Percentiles rank a stretch among this genome's conserved stretches.
Evolutionary conservation across 2,888 invertebrate species (phyloP).

Genomic region (Standfussiana lucernea): DNA sequence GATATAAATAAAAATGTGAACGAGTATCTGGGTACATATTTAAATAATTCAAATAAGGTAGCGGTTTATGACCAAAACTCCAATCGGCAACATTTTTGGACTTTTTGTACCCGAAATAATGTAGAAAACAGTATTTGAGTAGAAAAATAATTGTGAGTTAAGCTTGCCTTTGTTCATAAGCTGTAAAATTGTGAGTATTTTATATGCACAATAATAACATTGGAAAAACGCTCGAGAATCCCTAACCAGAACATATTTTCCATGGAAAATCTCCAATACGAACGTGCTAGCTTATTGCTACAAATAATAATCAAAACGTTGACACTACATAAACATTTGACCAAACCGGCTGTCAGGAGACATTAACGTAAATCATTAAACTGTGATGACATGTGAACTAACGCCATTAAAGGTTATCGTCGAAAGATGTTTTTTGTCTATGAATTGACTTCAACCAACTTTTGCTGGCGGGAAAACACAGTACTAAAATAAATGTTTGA

Average conservation of each 20-base stretch:
- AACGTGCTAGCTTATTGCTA: not conserved
- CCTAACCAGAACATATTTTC: not conserved
- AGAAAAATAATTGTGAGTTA: not conserved
- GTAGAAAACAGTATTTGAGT: not conserved
- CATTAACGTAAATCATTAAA: conserved; percentile 46
- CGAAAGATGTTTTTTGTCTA: conserved; percentile 32
- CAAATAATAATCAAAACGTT: conserved; percentile 14
- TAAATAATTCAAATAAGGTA: not conserved
- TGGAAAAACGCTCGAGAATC: not conserved
- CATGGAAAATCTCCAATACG: conserved; percentile 4
- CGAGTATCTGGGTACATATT: not conserved
- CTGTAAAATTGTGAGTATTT: not conserved
- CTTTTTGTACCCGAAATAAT: not conserved
- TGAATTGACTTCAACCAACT: conserved; percentile 16
- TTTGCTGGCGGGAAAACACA: too few relatives aligned
- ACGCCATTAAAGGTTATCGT: conserved; percentile 13
- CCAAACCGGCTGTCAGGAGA: conserved; percentile 14
- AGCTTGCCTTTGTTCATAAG: not conserved
- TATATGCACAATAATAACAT: not conserved
- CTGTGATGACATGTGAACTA: conserved; percentile 13
- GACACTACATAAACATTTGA: conserved; percentile 1
- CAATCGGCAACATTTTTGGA: not conserved
- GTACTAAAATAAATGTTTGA: too few relatives aligned
- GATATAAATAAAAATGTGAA: not conserved
- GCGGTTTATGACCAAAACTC: not conserved